These are phyloP conservation scores for Caloenas nicobarica DNA, from an alignment of 2,113 vertebrate species.

Conservation along the genomic window DNA sequence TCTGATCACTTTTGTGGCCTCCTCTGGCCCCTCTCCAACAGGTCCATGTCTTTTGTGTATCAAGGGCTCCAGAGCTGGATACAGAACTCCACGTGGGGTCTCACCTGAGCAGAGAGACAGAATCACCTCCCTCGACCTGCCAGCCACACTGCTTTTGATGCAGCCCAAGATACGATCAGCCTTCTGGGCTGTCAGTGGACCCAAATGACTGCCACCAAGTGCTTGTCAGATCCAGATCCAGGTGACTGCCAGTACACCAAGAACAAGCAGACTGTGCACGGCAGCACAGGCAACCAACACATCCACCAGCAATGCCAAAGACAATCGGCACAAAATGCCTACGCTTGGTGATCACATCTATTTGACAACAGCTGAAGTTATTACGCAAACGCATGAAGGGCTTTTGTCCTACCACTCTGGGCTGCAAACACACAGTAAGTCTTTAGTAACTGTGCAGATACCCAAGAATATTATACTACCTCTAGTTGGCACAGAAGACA, in stretches of 20 bases:
- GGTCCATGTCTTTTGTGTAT: too few relatives aligned
- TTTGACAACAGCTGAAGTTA: not conserved
- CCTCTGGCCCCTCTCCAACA: too few relatives aligned
- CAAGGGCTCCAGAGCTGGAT: too few relatives aligned
- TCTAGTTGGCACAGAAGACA: not conserved
- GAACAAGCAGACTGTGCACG: rapidly evolving
- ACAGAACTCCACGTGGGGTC: too few relatives aligned
- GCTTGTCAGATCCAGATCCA: not conserved
- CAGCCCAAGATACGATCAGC: too few relatives aligned
- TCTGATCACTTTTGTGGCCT: too few relatives aligned
- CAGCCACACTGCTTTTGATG: too few relatives aligned
- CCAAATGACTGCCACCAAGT: too few relatives aligned
- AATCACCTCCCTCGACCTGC: too few relatives aligned
- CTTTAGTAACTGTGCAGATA: not conserved
- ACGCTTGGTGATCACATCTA: not conserved
- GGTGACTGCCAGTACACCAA: not conserved
- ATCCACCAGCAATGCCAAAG: not conserved
- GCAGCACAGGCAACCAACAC: not conserved
- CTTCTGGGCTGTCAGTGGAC: too few relatives aligned
- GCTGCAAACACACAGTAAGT: not conserved
- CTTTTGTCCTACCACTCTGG: not conserved
- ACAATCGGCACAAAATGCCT: not conserved
- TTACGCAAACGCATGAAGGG: not conserved
- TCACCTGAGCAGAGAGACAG: too few relatives aligned
- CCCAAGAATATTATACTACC: not conserved